phyloP scores from a whole-genome alignment of 2,113 vertebrate genomes.

The Forbesichthys papilliferus region DNA sequence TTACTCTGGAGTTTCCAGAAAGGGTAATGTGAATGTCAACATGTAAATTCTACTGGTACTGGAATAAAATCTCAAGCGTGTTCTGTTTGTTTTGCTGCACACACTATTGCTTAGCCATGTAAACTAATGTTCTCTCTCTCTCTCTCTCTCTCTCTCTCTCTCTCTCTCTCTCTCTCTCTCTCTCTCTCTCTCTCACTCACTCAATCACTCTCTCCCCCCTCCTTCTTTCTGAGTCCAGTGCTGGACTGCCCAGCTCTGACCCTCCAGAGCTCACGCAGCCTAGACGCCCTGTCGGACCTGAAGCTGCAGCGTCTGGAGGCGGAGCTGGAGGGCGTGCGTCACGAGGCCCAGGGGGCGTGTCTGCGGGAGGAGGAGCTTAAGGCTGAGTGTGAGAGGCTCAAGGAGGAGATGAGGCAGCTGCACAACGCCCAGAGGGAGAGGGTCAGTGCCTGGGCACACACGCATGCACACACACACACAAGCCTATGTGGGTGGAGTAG shows the following conservation, averaged over 20 bases:
- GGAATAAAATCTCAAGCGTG: too few species aligned
- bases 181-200: background rate
- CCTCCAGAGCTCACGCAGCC: conserved; percentile 82
- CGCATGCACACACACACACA: background rate
- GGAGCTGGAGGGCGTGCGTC: conserved; percentile 87
- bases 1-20: too few species aligned
- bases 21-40: too few species aligned
- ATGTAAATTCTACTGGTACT: too few species aligned
- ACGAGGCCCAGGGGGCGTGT: conserved; percentile 87
- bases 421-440: conserved; percentile 86
- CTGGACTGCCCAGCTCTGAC: conserved; percentile 81
- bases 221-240: conserved; percentile 55
- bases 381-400: conserved; percentile 85
- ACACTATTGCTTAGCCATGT: too few species aligned
- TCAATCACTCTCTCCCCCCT: background rate
- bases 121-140: background rate
- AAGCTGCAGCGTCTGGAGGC: conserved; percentile 85
- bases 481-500: too few species aligned
- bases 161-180: background rate
- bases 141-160: background rate
- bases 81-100: too few species aligned
- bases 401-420: conserved; percentile 88
- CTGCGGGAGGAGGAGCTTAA: conserved; percentile 91
- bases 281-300: conserved; percentile 80
- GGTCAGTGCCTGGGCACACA: conserved; percentile 68